phyloP scores from a whole-genome alignment of 2,113 vertebrate genomes.

The Notothenia coriiceps region DNA sequence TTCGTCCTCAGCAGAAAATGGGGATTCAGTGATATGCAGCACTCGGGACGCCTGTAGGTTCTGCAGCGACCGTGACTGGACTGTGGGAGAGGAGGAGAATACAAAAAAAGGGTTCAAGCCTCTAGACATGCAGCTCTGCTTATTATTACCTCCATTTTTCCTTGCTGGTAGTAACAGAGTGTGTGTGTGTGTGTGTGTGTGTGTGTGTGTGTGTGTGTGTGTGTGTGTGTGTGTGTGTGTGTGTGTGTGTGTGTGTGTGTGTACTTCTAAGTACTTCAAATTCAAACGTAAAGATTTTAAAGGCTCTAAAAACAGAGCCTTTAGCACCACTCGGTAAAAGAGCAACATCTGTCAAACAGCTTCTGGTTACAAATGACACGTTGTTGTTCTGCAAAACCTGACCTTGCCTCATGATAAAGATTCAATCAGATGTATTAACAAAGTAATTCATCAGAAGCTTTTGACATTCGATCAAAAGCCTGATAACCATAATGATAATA shows the following conservation, averaged over 20 bases:
- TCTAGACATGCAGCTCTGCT: not conserved
- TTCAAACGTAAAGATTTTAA: slow-evolving; percentile 13
- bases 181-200: not conserved
- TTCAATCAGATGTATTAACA: not conserved
- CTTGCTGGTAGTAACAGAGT: not conserved
- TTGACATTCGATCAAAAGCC: slow-evolving; percentile 16
- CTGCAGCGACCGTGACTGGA: slow-evolving; percentile 95
- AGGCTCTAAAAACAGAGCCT: slow-evolving; percentile 5
- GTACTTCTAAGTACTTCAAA: not conserved
- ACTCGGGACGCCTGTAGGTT: slow-evolving; percentile 88
- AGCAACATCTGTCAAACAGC: slow-evolving; percentile 13
- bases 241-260: not conserved
- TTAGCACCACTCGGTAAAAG: not conserved
- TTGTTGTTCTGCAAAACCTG: slow-evolving; percentile 7
- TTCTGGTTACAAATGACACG: slow-evolving; percentile 53
- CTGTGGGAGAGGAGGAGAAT: slow-evolving; percentile 71
- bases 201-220: not conserved
- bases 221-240: not conserved
- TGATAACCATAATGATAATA: slow-evolving; percentile 10
- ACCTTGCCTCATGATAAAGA: slow-evolving; percentile 25
- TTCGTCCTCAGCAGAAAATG: slow-evolving; percentile 62
- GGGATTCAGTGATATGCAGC: slow-evolving; percentile 55
- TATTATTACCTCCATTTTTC: not conserved
- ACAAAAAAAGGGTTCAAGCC: slow-evolving; percentile 12
- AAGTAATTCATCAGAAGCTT: not conserved